Evolutionary conservation across 1,140 invertebrate species (phyloP).

Genomic region (Drosophila virilis): DNA sequence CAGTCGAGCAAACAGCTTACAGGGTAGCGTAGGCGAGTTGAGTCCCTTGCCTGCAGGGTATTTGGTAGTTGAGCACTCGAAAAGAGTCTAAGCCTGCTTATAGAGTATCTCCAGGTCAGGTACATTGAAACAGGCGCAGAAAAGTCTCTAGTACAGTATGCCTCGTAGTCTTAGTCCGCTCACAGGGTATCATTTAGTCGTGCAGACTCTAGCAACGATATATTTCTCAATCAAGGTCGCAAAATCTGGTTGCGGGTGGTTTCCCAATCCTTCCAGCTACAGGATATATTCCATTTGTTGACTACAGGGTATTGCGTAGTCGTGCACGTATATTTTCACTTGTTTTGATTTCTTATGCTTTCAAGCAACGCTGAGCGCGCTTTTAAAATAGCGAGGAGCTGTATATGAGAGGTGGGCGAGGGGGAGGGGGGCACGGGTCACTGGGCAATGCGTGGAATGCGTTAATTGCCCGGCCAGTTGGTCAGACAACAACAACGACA

Average conservation of each 20-base stretch:
- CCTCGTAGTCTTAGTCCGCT: neutral
- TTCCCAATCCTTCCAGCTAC: no score
- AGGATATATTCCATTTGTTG: no score
- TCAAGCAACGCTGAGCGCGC: conserved; percentile 3
- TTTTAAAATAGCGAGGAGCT: neutral
- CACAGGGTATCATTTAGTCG: conserved; percentile 3
- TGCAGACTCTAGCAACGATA: neutral
- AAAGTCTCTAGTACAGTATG: no score
- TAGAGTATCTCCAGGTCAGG: neutral
- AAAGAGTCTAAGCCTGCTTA: neutral
- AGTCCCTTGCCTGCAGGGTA: neutral
- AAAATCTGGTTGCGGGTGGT: no score
- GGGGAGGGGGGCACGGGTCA: conserved; percentile 15
- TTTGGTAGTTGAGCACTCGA: neutral
- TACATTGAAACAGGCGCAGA: no score
- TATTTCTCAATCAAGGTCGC: neutral
- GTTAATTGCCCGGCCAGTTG: conserved; percentile 71
- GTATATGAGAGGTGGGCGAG: neutral
- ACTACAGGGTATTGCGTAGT: neutral
- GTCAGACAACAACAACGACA: conserved; percentile 57
- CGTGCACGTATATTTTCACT: neutral
- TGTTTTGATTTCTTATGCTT: conserved; percentile 8
- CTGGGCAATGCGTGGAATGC: conserved; percentile 62
- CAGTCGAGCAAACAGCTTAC: no score
- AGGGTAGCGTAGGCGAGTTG: no score